Evolutionary conservation across 2,113 vertebrate species (phyloP).

Genomic region (Hydrochoerus hydrochaeris): DNA sequence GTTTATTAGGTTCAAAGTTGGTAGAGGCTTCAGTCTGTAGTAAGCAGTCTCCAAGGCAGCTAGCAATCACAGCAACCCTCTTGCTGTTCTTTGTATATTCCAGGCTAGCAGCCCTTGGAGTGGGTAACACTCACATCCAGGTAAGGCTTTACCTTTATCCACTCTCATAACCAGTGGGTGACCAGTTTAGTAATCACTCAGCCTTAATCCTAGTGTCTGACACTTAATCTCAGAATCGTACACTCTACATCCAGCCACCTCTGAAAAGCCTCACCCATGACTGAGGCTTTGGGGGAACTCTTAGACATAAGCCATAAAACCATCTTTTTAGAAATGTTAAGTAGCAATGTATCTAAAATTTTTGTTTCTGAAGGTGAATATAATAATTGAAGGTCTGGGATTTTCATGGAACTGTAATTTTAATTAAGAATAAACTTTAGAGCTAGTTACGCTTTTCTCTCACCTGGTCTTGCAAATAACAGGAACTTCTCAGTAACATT

Average conservation of each 20-base stretch:
- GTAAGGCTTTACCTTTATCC: not conserved
- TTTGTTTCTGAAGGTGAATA: slow-evolving; percentile 1
- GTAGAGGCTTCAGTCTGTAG: not conserved
- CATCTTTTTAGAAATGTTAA: not conserved
- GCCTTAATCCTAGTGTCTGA: not conserved
- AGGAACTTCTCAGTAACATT: not conserved
- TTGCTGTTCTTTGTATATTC: not conserved
- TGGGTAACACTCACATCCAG: not conserved
- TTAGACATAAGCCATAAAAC: not conserved
- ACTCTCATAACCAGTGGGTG: not conserved
- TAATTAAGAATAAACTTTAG: slow-evolving; percentile 38
- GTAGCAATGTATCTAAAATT: not conserved
- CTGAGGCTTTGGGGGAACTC: not conserved
- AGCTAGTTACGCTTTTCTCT: slow-evolving; percentile 15
- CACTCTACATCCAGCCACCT: not conserved
- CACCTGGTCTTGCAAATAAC: not conserved
- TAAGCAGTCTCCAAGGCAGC: not conserved
- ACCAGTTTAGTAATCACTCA: not conserved
- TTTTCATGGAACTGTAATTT: slow-evolving; percentile 12
- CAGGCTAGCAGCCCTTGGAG: not conserved
- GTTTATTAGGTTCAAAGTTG: not conserved
- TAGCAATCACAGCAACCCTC: not conserved
- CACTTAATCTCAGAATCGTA: not conserved
- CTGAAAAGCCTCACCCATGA: not conserved
- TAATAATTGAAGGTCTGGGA: not conserved